Evolutionary conservation across 1,140 invertebrate genomes (phyloP), one percentile per base, ranked within the genome.

Genomic region (Phymastichus coffea): DNA sequence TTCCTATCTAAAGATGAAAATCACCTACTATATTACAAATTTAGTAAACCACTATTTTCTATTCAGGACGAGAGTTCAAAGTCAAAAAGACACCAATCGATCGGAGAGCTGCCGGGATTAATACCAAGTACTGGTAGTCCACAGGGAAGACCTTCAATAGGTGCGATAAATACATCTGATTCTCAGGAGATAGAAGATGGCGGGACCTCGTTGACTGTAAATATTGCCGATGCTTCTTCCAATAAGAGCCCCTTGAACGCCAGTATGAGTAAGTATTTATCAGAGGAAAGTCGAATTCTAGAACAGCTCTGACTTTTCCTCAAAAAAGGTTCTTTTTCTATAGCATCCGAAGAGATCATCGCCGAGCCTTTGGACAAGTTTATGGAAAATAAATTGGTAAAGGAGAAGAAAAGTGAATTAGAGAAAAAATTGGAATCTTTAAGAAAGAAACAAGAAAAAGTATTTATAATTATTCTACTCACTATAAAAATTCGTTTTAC

Each of bases 371-470:
- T 97, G 26, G 91, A 94, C 9, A 86, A 88, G 62, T 80, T 96
- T 7, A 84, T 93, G 66, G 87, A 90, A 4, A 87, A 87, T 69
- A 96, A 96, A 80, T 68, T 83, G 22, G 90, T 94, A 3, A 85
- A 84, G 26, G 93, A 96, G 65, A 92, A 94, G 66, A 85, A 87
- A 15, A 65, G 84, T 1, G 93, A 97, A 73, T 74, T 95, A 17
- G 91, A 95, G 33, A 93, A 94, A 70, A 95, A 96, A 72, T 74
- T 97, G 40, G 92, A 95, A 62, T 82, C 84, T 35, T 70, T 97
- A 41, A 81, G 86, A 41, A 92, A 93, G 70, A 96, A 95, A 70
- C 88, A 92, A 68, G 92, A 95, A 57, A 95, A 94, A 79, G 84
- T 85, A 67, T 26, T 46, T 57, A 17, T 54, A 22, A 25, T 54